These are phyloP conservation scores for Augochlora pura DNA, from an alignment of 1,140 invertebrate genomes.

Conservation along the genomic window DNA sequence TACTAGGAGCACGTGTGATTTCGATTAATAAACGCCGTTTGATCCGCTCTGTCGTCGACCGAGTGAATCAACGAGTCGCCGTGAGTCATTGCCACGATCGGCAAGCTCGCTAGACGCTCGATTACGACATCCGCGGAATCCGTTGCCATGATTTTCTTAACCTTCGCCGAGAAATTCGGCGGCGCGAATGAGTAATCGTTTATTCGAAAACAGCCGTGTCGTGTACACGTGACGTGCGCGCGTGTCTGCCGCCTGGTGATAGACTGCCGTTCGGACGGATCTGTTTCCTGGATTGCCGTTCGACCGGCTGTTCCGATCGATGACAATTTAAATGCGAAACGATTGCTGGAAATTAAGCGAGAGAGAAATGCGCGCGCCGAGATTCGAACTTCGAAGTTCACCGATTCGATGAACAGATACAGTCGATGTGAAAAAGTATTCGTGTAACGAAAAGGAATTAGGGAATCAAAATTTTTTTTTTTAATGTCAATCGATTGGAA, in stretches of 20 bases:
- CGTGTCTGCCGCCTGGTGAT: background rate
- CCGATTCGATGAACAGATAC: too few relatives aligned
- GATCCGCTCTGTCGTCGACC: background rate
- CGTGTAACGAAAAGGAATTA: too few relatives aligned
- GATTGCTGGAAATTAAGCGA: too few relatives aligned
- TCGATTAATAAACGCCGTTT: background rate
- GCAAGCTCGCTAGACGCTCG: background rate
- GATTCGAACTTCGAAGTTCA: too few relatives aligned
- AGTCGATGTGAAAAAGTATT: too few relatives aligned
- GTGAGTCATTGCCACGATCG: background rate
- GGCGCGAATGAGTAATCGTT: background rate
- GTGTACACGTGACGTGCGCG: background rate
- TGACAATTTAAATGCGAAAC: too few relatives aligned
- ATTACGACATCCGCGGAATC: background rate
- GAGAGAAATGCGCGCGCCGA: too few relatives aligned
- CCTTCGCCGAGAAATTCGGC: background rate
- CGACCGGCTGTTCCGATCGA: too few relatives aligned
- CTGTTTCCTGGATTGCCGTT: background rate
- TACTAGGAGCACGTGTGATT: too few relatives aligned
- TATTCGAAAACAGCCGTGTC: background rate
- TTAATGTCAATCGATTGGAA: too few relatives aligned
- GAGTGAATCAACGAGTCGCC: slow-evolving; percentile 6
- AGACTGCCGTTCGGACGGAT: background rate
- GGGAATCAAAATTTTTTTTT: too few relatives aligned
- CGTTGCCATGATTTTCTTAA: background rate